A percentile compares a stretch with the other conserved stretches of the same genome.
Evolutionary conservation across 2,113 vertebrate species (phyloP).

Genomic region (Aix galericulata): DNA sequence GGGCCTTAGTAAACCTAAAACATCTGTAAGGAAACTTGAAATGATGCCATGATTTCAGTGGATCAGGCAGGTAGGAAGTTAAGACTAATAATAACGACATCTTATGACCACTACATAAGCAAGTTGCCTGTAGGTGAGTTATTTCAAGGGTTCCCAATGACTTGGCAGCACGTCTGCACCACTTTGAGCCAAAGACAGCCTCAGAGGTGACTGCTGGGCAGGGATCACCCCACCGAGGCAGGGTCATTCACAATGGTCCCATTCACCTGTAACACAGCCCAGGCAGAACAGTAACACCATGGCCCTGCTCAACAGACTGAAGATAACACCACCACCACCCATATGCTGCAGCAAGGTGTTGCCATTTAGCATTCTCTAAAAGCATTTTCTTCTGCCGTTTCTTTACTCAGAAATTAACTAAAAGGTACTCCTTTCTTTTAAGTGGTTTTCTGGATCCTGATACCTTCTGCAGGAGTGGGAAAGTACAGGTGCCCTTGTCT

Average conservation of each 20-base stretch:
- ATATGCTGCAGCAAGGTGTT: neutral
- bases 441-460: neutral
- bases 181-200: neutral
- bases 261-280: neutral
- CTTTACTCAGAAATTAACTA: neutral
- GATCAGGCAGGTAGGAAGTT: neutral
- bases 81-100: neutral
- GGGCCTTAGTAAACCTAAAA: neutral
- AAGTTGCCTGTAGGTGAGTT: neutral
- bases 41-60: neutral
- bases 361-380: neutral
- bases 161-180: neutral
- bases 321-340: neutral
- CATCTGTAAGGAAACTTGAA: neutral
- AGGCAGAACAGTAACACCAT: neutral
- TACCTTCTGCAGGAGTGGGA: neutral
- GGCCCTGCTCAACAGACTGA: neutral
- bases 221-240: neutral
- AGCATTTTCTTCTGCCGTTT: neutral
- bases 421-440: neutral
- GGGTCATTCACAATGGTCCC: neutral
- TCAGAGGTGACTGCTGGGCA: neutral
- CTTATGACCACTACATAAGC: accelerated
- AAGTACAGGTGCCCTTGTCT: neutral
- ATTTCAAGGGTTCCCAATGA: neutral